Conservation (phyloP, 2,113 vertebrate genomes). For the Gnathonemus longibarbis region DNA sequence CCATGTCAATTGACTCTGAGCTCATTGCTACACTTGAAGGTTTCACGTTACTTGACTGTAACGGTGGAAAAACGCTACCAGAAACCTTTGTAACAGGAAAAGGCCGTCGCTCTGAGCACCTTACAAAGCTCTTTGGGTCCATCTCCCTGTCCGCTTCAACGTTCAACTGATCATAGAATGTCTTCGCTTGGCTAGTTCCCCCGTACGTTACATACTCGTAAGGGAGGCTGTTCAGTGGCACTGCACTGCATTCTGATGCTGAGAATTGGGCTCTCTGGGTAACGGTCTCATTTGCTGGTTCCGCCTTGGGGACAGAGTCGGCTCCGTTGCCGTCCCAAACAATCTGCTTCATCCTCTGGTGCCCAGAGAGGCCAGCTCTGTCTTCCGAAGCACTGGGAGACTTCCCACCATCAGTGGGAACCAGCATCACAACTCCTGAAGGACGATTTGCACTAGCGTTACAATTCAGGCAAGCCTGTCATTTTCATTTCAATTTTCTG, state of each 20-base stretch:
- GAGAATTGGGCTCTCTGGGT: background rate
- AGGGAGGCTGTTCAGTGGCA: background rate
- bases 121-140: background rate
- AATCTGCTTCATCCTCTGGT: background rate
- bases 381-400: background rate
- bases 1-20: background rate
- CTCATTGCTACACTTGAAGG: background rate
- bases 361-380: background rate
- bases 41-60: conserved; percentile 1
- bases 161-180: background rate
- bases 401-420: background rate
- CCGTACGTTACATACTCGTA: background rate
- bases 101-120: background rate
- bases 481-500: background rate
- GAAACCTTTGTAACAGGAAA: background rate
- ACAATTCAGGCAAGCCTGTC: background rate
- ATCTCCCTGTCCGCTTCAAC: background rate
- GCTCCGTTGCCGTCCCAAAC: background rate
- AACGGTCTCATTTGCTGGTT: background rate
- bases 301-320: conserved; percentile 5
- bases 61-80: background rate
- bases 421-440: conserved; percentile 1
- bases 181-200: background rate
- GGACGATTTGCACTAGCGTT: background rate
- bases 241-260: background rate